These are phyloP conservation scores for Thereva nobilitata DNA, from an alignment of 2,888 invertebrate species.

Conservation along the genomic window DNA sequence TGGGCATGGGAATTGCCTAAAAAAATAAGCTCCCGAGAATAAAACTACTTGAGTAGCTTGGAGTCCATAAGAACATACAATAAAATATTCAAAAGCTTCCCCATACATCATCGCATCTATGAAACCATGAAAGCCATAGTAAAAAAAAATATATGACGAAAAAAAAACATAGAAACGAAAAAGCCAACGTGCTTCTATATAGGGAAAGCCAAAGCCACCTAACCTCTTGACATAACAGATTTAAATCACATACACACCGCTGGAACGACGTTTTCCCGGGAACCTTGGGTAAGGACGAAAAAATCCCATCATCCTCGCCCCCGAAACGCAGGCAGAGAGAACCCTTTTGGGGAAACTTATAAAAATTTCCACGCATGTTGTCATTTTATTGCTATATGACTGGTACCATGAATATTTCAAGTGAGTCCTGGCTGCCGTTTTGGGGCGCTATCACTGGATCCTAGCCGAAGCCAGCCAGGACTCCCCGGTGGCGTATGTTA, in stretches of 20 bases:
- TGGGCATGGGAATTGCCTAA: constrained; percentile 16
- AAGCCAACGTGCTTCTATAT: constrained; percentile 27
- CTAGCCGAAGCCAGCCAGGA: constrained; percentile 6
- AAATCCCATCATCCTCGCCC: constrained; percentile 15
- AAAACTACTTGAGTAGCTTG: constrained; percentile 35
- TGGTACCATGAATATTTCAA: constrained; percentile 46
- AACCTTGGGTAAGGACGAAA: constrained; percentile 34
- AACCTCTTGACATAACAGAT: constrained; percentile 41
- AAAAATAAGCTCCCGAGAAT: constrained; percentile 32
- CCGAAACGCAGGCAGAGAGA: constrained; percentile 22
- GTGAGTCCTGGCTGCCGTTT: constrained; percentile 26
- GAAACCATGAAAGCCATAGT: constrained; percentile 15
- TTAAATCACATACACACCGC: constrained; percentile 36
- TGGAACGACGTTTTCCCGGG: constrained; percentile 28
- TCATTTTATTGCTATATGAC: constrained; percentile 57
- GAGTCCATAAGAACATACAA: constrained; percentile 32
- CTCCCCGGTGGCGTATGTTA: constrained; percentile 22
- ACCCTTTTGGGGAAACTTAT: constrained; percentile 46
- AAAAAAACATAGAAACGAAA: too few relatives aligned
- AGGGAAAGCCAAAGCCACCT: constrained; percentile 31
- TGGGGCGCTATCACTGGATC: constrained; percentile 24
- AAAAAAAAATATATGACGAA: too few relatives aligned
- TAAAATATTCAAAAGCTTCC: constrained; percentile 37
- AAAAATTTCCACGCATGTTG: constrained; percentile 58
- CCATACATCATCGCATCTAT: constrained; percentile 1